These are phyloP conservation scores for Leucania comma DNA, from an alignment of 2,888 invertebrate species.

Conservation along the genomic window DNA sequence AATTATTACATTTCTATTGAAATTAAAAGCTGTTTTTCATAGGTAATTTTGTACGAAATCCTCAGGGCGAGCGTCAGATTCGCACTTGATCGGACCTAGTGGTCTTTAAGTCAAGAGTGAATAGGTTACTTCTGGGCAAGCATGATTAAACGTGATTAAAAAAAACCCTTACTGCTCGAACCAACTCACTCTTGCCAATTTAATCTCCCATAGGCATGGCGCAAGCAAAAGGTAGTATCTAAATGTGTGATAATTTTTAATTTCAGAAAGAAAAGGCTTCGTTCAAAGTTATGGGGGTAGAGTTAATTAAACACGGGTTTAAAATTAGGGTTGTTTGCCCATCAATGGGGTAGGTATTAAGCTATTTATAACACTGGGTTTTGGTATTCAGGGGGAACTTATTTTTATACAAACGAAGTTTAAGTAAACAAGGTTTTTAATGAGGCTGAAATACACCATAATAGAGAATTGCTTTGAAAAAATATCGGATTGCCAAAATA, in stretches of 20 bases:
- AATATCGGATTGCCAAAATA: not conserved
- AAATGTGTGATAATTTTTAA: slow-evolving; percentile 17
- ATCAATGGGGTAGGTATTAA: slow-evolving; percentile 6
- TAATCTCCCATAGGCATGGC: slow-evolving; percentile 13
- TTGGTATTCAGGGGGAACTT: not conserved
- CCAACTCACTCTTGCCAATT: slow-evolving; percentile 1
- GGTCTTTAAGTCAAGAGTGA: too few species aligned
- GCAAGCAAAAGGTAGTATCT: slow-evolving; percentile 28
- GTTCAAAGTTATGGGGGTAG: slow-evolving; percentile 3
- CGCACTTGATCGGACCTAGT: too few species aligned
- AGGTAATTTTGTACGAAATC: too few species aligned
- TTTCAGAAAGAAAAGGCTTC: slow-evolving; percentile 8
- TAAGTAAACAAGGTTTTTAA: not conserved
- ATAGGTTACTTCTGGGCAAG: too few species aligned
- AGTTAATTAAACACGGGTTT: slow-evolving; percentile 42
- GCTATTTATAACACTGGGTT: slow-evolving; percentile 30
- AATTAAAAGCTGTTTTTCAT: too few species aligned
- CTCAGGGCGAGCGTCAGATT: too few species aligned
- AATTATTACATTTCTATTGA: too few species aligned
- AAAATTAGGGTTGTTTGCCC: slow-evolving; percentile 11
- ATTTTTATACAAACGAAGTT: slow-evolving; percentile 1
- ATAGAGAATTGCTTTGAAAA: not conserved
- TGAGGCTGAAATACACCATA: not conserved
- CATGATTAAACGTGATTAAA: too few species aligned
- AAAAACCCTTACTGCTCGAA: not conserved